These are phyloP conservation scores for Phyto melanocephala DNA, from an alignment of 2,888 invertebrate genomes.

Conservation along the genomic window DNA sequence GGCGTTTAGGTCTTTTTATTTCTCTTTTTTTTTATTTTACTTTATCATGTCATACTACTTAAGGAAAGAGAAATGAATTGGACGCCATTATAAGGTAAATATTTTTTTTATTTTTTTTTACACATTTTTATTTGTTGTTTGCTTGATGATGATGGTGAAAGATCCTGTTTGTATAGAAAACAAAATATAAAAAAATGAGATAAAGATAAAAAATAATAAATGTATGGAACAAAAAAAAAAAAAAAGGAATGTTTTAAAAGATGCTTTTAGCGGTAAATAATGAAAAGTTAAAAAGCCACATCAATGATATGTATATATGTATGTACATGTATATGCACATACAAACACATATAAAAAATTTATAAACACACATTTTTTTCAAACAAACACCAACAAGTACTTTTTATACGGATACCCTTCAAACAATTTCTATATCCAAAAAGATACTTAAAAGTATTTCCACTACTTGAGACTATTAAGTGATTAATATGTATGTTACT, in stretches of 20 bases:
- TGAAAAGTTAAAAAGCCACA: slow-evolving; percentile 80
- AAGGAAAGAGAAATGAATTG: slow-evolving; percentile 48
- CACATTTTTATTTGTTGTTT: slow-evolving; percentile 35
- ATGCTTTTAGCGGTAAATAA: slow-evolving; percentile 79
- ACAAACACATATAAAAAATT: slow-evolving; percentile 21
- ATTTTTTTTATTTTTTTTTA: slow-evolving; percentile 31
- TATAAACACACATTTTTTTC: slow-evolving; percentile 2
- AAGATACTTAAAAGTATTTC: too few relatives aligned
- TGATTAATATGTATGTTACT: too few relatives aligned
- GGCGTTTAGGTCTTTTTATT: slow-evolving; percentile 47
- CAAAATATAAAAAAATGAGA: slow-evolving; percentile 39
- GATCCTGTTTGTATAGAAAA: slow-evolving; percentile 46
- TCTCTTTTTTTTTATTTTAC: slow-evolving; percentile 50
- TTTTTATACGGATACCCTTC: too few relatives aligned
- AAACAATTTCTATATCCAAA: too few relatives aligned
- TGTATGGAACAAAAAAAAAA: neutral
- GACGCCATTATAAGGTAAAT: slow-evolving; percentile 54
- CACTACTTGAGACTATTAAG: too few relatives aligned
- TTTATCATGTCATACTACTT: slow-evolving; percentile 55
- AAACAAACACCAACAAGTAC: too few relatives aligned
- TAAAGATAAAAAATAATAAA: slow-evolving; percentile 36
- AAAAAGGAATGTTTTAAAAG: slow-evolving; percentile 74
- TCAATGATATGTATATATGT: slow-evolving; percentile 71
- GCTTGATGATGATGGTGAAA: slow-evolving; percentile 42
- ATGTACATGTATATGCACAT: neutral